A percentile compares a stretch with the other conserved stretches of the same genome.
Conservation (phyloP, 2,797 vertebrate genomes). For the Argentina silus region DNA sequence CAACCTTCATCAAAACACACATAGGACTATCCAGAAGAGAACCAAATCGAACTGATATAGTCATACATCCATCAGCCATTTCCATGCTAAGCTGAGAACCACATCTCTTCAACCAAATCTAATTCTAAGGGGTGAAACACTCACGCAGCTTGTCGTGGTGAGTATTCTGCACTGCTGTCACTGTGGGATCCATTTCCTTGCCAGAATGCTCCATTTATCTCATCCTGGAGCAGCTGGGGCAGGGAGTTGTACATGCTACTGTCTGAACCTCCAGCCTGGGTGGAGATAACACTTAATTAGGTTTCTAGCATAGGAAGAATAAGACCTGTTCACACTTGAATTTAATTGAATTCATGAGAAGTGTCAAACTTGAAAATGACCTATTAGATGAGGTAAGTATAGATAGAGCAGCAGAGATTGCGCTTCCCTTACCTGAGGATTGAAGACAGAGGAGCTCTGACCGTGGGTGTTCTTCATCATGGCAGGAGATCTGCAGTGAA, state of each 20-base stretch:
- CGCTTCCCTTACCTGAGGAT: conserved; percentile 81
- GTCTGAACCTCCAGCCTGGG: conserved; percentile 87
- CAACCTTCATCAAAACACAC: too few relatives aligned
- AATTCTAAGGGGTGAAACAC: conserved; percentile 52
- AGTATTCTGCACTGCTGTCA: conserved; percentile 95
- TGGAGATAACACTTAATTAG: conserved; percentile 20
- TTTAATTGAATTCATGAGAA: neutral
- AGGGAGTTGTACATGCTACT: conserved; percentile 87
- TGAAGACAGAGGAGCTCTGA: conserved; percentile 84
- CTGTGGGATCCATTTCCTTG: conserved; percentile 92
- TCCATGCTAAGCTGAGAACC: neutral
- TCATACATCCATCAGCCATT: too few relatives aligned
- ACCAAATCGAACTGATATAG: too few relatives aligned
- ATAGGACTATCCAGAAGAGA: too few relatives aligned
- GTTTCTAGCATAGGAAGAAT: conserved; percentile 10
- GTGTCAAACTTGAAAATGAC: neutral
- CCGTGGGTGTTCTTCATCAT: conserved; percentile 90
- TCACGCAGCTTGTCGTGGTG: conserved; percentile 92
- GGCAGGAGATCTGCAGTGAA: conserved; percentile 80
- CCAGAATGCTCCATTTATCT: conserved; percentile 86
- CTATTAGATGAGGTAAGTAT: neutral
- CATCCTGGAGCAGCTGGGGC: conserved; percentile 89
- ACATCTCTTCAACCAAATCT: neutral
- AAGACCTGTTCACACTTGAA: neutral
- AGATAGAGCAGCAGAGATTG: neutral